Percentiles rank a stretch among this genome's conserved stretches.
These are phyloP conservation scores for Acleris holmiana DNA, from an alignment of 2,888 invertebrate species.

Conservation along the genomic window DNA sequence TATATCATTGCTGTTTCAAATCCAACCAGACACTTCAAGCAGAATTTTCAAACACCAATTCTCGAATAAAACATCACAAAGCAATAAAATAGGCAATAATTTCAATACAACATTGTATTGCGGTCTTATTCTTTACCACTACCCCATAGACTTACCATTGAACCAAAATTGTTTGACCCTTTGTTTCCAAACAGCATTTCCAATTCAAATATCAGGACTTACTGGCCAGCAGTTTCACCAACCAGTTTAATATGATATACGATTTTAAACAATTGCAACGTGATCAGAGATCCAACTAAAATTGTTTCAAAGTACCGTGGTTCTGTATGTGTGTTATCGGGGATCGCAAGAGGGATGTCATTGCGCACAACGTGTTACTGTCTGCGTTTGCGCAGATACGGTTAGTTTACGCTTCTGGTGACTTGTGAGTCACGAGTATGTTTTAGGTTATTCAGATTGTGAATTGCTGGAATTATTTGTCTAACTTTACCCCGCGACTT, in stretches of 20 bases:
- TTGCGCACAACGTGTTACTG: slow-evolving; percentile 6
- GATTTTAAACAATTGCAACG: too few species aligned
- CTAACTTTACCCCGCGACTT: too few species aligned
- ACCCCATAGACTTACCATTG: neutral
- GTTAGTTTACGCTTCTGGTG: slow-evolving; percentile 6
- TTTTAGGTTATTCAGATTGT: neutral
- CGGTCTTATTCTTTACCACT: neutral
- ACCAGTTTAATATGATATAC: too few species aligned
- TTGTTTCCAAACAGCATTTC: too few species aligned
- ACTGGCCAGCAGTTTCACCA: too few species aligned
- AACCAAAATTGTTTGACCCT: too few species aligned
- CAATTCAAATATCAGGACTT: too few species aligned
- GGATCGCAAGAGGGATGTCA: slow-evolving; percentile 8
- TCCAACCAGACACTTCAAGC: too few species aligned
- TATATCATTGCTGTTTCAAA: too few species aligned
- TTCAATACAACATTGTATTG: neutral
- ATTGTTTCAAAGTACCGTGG: too few species aligned
- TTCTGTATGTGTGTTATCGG: neutral
- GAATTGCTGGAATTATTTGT: neutral
- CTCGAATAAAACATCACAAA: neutral
- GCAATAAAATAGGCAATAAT: slow-evolving; percentile 10
- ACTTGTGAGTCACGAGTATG: neutral
- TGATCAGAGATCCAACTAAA: too few species aligned
- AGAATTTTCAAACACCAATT: too few species aligned
- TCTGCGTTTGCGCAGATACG: slow-evolving; percentile 5